Evolutionary conservation across 2,888 invertebrate species (phyloP).

Genomic region (Chelonus formosanus): DNA sequence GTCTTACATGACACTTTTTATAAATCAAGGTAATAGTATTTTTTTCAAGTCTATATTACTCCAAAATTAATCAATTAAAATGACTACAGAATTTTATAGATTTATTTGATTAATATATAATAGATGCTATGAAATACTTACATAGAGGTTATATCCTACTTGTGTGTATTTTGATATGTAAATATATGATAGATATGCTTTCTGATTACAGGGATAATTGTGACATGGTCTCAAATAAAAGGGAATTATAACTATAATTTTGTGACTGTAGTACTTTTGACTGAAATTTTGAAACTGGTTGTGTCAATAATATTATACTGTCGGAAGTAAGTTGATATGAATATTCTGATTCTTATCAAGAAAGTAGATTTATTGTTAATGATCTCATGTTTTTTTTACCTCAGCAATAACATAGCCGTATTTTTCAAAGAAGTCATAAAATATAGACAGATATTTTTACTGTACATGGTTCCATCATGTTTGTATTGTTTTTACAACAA

Average conservation of each 20-base stretch:
- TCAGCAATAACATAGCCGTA: conserved; percentile 49
- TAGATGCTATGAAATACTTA: too few species aligned
- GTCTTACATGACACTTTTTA: conserved; percentile 86
- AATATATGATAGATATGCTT: neutral
- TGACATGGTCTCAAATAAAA: conserved; percentile 86
- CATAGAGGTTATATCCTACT: neutral
- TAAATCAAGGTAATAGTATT: conserved; percentile 81
- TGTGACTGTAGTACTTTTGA: conserved; percentile 85
- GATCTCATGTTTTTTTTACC: conserved; percentile 34
- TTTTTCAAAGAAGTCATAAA: conserved; percentile 51
- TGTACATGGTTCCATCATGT: conserved; percentile 91
- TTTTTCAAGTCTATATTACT: too few species aligned
- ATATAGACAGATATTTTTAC: conserved; percentile 70
- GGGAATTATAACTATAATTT: conserved; percentile 89
- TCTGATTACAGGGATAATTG: conserved; percentile 79
- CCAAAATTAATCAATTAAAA: too few species aligned
- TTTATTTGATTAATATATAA: too few species aligned
- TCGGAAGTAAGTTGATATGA: conserved; percentile 69
- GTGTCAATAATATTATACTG: conserved; percentile 78
- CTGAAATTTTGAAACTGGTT: conserved; percentile 85
- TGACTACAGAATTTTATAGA: too few species aligned
- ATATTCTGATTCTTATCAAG: conserved; percentile 12
- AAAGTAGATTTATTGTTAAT: neutral
- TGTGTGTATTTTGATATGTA: neutral
- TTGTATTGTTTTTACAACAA: conserved; percentile 96